A percentile compares a stretch with the other conserved stretches of the same genome.
Conservation (phyloP, 2,797 vertebrate genomes). For the Clamator glandarius region DNA sequence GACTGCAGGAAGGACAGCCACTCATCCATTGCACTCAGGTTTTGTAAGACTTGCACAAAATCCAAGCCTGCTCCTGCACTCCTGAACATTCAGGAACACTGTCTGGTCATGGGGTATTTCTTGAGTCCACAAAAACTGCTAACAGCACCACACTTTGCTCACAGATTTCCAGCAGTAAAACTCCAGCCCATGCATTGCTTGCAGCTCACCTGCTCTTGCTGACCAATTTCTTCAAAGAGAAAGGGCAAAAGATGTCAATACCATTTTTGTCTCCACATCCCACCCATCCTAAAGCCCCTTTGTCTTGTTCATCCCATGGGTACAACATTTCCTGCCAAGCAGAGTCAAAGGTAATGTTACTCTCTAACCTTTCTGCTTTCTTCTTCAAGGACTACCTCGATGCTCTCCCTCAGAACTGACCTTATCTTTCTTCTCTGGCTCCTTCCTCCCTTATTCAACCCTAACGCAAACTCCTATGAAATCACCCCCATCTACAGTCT, state of each 20-base stretch:
- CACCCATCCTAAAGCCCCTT: background rate
- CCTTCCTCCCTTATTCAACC: background rate
- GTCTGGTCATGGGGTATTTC: background rate
- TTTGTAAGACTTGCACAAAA: background rate
- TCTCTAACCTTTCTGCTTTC: constrained; percentile 7
- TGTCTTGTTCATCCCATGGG: background rate
- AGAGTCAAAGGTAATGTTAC: background rate
- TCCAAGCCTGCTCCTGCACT: background rate
- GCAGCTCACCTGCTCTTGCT: background rate
- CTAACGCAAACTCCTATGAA: background rate
- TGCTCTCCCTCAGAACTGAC: background rate
- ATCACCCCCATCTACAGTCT: background rate
- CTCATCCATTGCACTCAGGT: fast-evolving
- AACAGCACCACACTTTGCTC: background rate
- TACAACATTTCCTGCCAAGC: background rate
- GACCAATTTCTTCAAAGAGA: background rate
- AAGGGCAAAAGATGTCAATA: background rate
- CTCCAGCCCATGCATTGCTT: background rate
- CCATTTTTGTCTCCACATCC: background rate
- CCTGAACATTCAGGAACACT: background rate
- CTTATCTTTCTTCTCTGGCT: background rate
- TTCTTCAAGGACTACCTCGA: background rate
- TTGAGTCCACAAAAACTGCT: background rate
- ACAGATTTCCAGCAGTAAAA: background rate
- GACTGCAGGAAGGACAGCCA: background rate